Base-by-base conservation (phyloP, 1,140 invertebrate species). In the Hycleus cichorii region DNA sequence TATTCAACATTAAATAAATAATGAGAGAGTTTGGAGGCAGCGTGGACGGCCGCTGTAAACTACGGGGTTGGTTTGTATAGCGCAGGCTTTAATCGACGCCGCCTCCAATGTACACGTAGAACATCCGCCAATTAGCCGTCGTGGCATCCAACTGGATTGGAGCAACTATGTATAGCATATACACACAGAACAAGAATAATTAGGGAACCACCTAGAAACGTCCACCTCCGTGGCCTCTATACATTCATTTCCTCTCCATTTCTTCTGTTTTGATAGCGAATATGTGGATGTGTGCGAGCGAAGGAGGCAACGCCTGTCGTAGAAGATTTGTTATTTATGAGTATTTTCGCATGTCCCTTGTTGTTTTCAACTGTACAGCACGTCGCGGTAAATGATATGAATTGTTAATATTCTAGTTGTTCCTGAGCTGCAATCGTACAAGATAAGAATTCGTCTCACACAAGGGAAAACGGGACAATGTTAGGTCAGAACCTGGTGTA, bases 31-130 rank as follows among this genome's bases (percentile, higher is more conserved):
- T 42, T 6, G 39, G 51, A 56, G 52, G 59, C 49, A 48, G 45
- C 45, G 49, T 9, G 42, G 45, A 12, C 46, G 39, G 53, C 47
- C 46, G 38, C 48, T 47, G n/a, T 32, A 7, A 32, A 32, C 4
- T 11, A 9, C 27, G 55, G 60, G 60, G 50, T 52, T 53, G 56
- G 60, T 62, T 52, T 45, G 40, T 52, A 62, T 66, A 56, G 65
- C 65, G 65, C 65, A 67, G 59, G 63, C 62, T 60, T 67, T 67
- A 67, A 67, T 67, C 65, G 65, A 61, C 65, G 60, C 64, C 63
- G 65, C 61, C 65, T 63, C 64, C 63, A 59, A 53, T 58, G 59
- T 61, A 47, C 63, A 62, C 64, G 64, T 60, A 59, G 60, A 64
- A 64, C 65, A 64, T 65, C 65, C 63, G 62, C 65, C 65, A 67